phyloP scores from a whole-genome alignment of 2,113 vertebrate genomes.

The Opisthocomus hoazin region DNA sequence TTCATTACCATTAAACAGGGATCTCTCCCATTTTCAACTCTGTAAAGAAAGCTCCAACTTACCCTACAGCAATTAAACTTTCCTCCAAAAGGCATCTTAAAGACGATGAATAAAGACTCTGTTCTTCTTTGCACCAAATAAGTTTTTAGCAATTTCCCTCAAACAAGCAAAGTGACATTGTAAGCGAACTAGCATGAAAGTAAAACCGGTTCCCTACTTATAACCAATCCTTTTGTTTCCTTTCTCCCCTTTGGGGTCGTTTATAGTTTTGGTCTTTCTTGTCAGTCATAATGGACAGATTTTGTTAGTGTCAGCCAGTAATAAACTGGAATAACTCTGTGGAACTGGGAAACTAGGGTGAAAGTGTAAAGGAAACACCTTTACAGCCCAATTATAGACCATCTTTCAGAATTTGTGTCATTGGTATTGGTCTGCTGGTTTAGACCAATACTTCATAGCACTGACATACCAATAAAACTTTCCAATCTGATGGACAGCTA shows the following conservation, averaged over 20 bases:
- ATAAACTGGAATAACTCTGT: neutral
- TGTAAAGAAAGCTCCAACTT: neutral
- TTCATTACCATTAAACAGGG: neutral
- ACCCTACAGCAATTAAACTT: neutral
- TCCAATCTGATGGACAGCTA: neutral
- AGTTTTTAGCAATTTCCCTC: neutral
- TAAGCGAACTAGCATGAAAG: neutral
- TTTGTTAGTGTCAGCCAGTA: neutral
- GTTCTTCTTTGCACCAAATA: neutral
- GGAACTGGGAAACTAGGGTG: neutral
- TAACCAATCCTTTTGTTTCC: neutral
- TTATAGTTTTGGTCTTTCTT: neutral
- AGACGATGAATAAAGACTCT: neutral
- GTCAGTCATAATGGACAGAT: neutral
- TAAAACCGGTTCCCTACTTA: neutral
- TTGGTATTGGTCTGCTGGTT: neutral
- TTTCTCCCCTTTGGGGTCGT: neutral
- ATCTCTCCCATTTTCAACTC: neutral
- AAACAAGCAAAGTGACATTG: neutral
- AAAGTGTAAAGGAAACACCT: neutral
- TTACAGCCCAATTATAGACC: neutral
- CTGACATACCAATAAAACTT: neutral
- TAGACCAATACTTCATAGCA: neutral
- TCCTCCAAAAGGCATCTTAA: neutral
- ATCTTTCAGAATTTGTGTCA: neutral